Evolutionary conservation across 2,113 vertebrate species (phyloP).

Genomic region (Syngnathus scovelli): DNA sequence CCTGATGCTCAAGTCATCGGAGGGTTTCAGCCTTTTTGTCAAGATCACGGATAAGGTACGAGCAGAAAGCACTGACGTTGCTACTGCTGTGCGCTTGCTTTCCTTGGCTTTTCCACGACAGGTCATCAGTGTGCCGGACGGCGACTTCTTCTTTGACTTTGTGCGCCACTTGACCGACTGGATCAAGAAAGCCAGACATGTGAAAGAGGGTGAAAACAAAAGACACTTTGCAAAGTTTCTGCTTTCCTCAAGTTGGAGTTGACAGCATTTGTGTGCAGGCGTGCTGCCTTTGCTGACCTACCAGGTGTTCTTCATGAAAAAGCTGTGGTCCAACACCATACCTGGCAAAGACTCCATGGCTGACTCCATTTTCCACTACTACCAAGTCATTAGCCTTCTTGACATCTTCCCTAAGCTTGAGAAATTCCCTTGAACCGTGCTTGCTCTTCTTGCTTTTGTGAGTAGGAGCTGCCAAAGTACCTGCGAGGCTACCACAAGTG

Average conservation of each 20-base stretch:
- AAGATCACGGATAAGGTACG: slow-evolving; percentile 97
- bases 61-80: background rate
- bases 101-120: slow-evolving; percentile 40
- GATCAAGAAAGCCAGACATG: slow-evolving; percentile 94
- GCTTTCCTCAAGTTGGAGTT: no score
- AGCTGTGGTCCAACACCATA: slow-evolving; percentile 88
- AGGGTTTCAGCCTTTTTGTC: slow-evolving; percentile 97
- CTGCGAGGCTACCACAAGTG: slow-evolving; percentile 97
- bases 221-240: background rate
- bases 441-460: background rate
- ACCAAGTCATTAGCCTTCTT: slow-evolving; percentile 75
- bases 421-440: background rate
- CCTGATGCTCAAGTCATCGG: slow-evolving; percentile 84
- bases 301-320: slow-evolving; percentile 99
- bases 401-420: background rate
- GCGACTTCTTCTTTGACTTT: slow-evolving; percentile 99
- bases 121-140: slow-evolving; percentile 97
- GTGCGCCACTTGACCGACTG: slow-evolving; percentile 96
- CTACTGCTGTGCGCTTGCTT: no score
- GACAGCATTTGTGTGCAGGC: slow-evolving; percentile 57
- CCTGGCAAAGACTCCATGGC: slow-evolving; percentile 95
- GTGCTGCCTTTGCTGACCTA: slow-evolving; percentile 91
- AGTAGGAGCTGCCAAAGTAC: slow-evolving; percentile 93
- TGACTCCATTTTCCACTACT: slow-evolving; percentile 97
- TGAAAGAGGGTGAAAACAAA: slow-evolving; percentile 82